Conservation (phyloP, 2,797 vertebrate species). For the Oreortyx pictus region DNA sequence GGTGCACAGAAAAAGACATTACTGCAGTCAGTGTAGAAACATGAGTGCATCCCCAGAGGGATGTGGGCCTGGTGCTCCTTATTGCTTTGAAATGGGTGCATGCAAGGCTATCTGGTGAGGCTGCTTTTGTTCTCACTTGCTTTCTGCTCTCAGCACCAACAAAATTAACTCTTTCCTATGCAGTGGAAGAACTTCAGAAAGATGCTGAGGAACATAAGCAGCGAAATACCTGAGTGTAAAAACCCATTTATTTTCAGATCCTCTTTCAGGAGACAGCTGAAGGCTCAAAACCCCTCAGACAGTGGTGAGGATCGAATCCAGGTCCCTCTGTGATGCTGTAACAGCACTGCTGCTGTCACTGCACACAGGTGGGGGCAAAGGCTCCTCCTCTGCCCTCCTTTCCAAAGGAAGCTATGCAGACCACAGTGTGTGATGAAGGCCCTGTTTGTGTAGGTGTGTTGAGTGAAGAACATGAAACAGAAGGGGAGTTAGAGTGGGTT, state of each 20-base stretch:
- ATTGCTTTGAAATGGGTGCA: not conserved
- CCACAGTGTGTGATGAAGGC: not conserved
- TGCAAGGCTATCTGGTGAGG: not conserved
- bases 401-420: conserved; percentile 23
- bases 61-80: not conserved
- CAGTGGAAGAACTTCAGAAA: not conserved
- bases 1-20: not conserved
- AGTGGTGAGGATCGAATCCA: not conserved
- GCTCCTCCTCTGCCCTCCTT: not conserved
- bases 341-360: not conserved
- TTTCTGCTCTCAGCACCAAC: not conserved
- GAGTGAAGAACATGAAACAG: conserved; percentile 42
- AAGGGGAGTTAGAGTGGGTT: conserved; percentile 48
- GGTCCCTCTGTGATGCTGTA: not conserved
- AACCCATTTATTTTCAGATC: not conserved
- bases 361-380: not conserved
- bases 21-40: not conserved
- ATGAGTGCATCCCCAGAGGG: not conserved
- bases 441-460: conserved; percentile 38
- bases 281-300: not conserved
- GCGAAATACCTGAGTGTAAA: not conserved
- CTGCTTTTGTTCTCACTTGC: not conserved
- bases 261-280: not conserved
- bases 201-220: not conserved
- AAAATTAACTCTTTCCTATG: not conserved